These are phyloP conservation scores for Notoglanidium macrostoma DNA, from an alignment of 2,797 vertebrate species.

Conservation along the genomic window DNA sequence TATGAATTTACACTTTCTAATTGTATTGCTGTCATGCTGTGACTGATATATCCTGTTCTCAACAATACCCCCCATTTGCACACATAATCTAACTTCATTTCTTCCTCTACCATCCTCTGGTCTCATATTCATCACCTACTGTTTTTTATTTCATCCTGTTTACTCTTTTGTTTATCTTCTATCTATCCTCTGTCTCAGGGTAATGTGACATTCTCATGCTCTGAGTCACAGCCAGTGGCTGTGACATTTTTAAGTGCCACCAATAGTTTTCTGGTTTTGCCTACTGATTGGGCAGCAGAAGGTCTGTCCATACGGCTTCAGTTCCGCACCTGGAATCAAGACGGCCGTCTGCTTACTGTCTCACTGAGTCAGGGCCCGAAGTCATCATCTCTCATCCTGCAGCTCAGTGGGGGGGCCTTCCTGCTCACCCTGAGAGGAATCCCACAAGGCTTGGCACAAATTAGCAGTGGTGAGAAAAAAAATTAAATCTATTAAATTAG, in stretches of 20 bases:
- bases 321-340: conserved; percentile 61
- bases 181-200: conserved; percentile 37
- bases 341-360: conserved; percentile 51
- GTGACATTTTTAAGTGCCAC: conserved; percentile 55
- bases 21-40: not conserved
- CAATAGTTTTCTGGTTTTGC: conserved; percentile 52
- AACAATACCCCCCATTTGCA: not conserved
- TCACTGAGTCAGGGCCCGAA: conserved; percentile 32
- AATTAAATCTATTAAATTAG: not conserved
- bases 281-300: conserved; percentile 32
- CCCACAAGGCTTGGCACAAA: conserved; percentile 30
- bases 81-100: not conserved
- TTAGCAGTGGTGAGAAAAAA: conserved; percentile 44
- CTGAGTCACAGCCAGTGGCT: conserved; percentile 49
- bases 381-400: conserved; percentile 39
- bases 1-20: not conserved
- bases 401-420: conserved; percentile 44
- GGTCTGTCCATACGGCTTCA: conserved; percentile 57
- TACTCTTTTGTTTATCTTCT: not conserved
- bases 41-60: not conserved
- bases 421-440: conserved; percentile 39
- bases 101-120: not conserved
- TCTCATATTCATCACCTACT: conserved; percentile 2
- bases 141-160: not conserved
- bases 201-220: conserved; percentile 60